Evolutionary conservation across 2,113 vertebrate species (phyloP).

Genomic region (Gadus macrocephalus): DNA sequence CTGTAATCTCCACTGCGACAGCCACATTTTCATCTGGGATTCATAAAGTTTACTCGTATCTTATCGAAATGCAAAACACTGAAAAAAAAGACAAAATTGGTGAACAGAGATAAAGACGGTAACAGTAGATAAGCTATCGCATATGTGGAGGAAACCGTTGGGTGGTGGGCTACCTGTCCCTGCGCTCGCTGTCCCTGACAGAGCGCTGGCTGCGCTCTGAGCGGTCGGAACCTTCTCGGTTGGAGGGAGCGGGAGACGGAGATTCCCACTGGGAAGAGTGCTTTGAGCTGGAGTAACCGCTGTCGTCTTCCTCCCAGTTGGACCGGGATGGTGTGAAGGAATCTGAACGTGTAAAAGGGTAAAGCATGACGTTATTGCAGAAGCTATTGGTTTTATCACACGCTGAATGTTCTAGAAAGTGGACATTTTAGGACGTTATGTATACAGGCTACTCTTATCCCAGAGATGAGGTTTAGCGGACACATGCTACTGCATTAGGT

Average conservation of each 20-base stretch:
- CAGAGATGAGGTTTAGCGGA: neutral
- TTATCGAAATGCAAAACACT: too few relatives aligned
- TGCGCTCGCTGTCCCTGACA: conserved; percentile 79
- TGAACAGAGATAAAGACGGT: neutral
- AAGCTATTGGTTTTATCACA: too few relatives aligned
- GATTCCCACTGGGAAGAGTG: conserved; percentile 97
- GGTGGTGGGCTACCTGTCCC: conserved; percentile 59
- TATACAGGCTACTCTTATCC: too few relatives aligned
- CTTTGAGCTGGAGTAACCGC: conserved; percentile 72
- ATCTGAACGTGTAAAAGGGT: conserved; percentile 65
- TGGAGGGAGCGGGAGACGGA: conserved; percentile 84
- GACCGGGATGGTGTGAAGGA: conserved; percentile 89
- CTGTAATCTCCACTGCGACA: neutral
- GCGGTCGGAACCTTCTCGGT: conserved; percentile 75
- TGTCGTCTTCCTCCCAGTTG: conserved; percentile 95
- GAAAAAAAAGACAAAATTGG: too few relatives aligned
- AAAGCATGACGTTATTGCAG: neutral
- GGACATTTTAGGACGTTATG: too few relatives aligned
- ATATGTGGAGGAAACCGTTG: neutral
- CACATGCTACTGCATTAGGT: too few relatives aligned
- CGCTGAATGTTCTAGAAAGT: too few relatives aligned
- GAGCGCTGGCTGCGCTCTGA: conserved; percentile 77
- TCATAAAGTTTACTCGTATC: too few relatives aligned
- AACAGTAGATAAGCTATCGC: neutral
- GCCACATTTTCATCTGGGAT: neutral